Evolutionary conservation across 2,113 vertebrate genomes (phyloP).

Genomic region (Cyprinodon tularosa): DNA sequence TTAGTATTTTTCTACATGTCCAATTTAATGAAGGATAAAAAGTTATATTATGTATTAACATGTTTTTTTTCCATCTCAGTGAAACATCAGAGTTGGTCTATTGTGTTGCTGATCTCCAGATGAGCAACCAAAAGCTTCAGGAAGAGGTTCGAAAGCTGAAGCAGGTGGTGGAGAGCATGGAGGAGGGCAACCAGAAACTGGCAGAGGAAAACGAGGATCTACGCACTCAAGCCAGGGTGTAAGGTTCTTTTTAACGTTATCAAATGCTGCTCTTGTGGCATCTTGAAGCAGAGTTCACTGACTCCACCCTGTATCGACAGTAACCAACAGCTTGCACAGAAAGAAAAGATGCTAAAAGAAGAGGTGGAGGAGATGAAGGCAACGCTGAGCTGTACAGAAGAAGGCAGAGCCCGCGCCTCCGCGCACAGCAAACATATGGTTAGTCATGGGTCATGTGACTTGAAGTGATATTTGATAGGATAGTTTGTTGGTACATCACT

Average conservation of each 20-base stretch:
- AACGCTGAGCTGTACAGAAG: slow-evolving; percentile 81
- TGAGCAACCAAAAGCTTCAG: slow-evolving; percentile 87
- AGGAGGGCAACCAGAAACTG: slow-evolving; percentile 85
- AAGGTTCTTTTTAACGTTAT: background rate
- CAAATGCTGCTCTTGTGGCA: background rate
- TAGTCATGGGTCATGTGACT: slow-evolving; percentile 29
- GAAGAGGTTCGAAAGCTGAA: slow-evolving; percentile 87
- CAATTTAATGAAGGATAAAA: background rate
- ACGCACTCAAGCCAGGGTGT: slow-evolving; percentile 82
- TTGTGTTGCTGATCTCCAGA: slow-evolving; percentile 86
- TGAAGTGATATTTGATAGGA: background rate
- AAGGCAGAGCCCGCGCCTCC: slow-evolving; percentile 72
- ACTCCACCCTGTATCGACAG: slow-evolving; percentile 60
- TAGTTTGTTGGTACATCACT: background rate
- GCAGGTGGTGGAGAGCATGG: slow-evolving; percentile 81
- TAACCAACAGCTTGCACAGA: slow-evolving; percentile 83
- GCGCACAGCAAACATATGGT: slow-evolving; percentile 86
- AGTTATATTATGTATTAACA: background rate
- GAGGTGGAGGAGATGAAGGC: slow-evolving; percentile 91
- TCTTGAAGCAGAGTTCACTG: background rate
- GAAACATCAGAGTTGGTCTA: slow-evolving; percentile 88
- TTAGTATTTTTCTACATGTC: background rate
- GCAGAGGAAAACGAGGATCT: slow-evolving; percentile 83
- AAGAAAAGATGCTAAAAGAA: slow-evolving; percentile 86
- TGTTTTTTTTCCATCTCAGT: slow-evolving; percentile 64